Evolutionary conservation across 2,113 vertebrate species (phyloP).

Genomic region (Corynorhinus townsendii): DNA sequence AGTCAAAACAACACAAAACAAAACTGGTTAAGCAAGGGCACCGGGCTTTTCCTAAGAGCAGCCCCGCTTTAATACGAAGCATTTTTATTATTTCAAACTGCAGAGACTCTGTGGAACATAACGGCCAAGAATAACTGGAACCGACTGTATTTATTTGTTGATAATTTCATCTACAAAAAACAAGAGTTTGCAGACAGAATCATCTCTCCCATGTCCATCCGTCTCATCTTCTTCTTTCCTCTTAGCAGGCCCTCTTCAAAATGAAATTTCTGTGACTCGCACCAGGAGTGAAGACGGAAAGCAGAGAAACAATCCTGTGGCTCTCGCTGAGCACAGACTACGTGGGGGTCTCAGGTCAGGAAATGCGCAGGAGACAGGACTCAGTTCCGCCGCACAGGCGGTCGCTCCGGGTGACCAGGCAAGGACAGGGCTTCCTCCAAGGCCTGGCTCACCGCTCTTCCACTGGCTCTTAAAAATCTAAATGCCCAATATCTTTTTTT

Average conservation of each 20-base stretch:
- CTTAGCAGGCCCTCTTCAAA: background rate
- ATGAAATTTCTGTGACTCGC: background rate
- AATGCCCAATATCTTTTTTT: background rate
- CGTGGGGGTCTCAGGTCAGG: fast-evolving
- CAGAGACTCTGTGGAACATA: background rate
- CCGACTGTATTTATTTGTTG: background rate
- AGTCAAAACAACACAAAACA: background rate
- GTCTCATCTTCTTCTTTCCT: background rate
- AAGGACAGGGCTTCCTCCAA: background rate
- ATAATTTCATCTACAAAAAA: background rate
- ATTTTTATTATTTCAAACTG: background rate
- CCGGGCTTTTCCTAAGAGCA: background rate
- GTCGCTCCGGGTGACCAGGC: fast-evolving
- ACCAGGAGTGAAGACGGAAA: background rate
- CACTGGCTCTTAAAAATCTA: background rate
- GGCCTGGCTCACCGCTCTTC: background rate
- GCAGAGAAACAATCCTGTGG: background rate
- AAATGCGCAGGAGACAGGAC: background rate
- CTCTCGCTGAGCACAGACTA: background rate
- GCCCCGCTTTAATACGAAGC: background rate
- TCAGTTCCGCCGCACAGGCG: background rate
- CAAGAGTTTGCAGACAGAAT: background rate
- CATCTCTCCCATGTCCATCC: background rate
- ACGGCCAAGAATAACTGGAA: background rate
- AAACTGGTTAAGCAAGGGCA: background rate